Evolutionary conservation across 2,888 invertebrate species (phyloP).

Genomic region (Leistus spinibarbis): DNA sequence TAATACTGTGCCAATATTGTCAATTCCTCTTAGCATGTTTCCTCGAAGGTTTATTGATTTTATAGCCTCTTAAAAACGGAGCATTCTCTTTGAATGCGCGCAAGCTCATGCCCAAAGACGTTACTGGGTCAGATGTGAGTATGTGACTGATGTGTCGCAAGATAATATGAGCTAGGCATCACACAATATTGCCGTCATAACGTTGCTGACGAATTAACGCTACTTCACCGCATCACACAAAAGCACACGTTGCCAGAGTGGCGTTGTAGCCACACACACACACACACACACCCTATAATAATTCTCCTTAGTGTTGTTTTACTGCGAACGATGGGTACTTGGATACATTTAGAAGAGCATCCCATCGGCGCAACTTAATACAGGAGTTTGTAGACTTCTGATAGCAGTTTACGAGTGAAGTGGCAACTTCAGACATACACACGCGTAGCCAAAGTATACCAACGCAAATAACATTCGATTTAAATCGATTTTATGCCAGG

Average conservation of each 20-base stretch:
- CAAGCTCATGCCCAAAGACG: no score
- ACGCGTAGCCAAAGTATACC: no score
- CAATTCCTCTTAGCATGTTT: no score
- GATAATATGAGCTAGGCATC: neutral
- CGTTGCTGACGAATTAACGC: neutral
- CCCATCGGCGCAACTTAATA: neutral
- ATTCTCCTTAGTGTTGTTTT: neutral
- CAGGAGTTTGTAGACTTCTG: neutral
- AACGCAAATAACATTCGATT: no score
- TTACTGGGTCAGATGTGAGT: no score
- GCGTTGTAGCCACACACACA: no score
- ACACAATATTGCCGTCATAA: neutral
- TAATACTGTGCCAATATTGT: no score
- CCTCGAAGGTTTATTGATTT: no score
- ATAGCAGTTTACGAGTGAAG: neutral
- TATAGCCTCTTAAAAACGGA: no score
- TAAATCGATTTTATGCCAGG: no score
- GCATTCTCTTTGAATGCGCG: no score
- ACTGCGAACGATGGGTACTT: neutral
- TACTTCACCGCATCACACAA: neutral
- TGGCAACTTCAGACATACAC: neutral
- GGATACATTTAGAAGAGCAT: neutral
- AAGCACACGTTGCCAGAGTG: neutral
- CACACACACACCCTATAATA: neutral
- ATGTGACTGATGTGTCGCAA: neutral